Percentiles rank a stretch among this genome's conserved stretches.
Evolutionary conservation across 1,140 invertebrate species (phyloP).

Genomic region (Diabrotica virgifera): DNA sequence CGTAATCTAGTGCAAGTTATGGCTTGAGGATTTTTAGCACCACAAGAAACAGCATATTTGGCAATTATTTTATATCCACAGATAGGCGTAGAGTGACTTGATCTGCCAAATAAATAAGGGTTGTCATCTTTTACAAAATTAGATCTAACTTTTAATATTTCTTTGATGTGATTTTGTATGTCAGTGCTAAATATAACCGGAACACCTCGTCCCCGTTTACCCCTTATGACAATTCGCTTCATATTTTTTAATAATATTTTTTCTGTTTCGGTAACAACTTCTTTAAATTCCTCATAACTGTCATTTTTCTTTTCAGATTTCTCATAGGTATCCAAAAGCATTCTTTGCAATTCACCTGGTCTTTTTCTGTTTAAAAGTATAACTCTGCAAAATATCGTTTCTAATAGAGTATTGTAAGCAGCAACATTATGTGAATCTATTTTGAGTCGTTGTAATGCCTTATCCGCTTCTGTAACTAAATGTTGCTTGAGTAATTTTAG

Average conservation of each 20-base stretch:
- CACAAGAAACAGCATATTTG: conserved; percentile 18
- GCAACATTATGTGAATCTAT: conserved; percentile 16
- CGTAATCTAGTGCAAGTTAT: conserved; percentile 36
- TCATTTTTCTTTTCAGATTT: conserved; percentile 5
- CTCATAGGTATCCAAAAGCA: neutral
- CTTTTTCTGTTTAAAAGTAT: conserved; percentile 34
- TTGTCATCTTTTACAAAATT: conserved; percentile 24
- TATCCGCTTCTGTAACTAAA: conserved; percentile 25
- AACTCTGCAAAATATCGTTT: conserved; percentile 35
- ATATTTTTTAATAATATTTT: conserved; percentile 24
- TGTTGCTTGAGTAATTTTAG: conserved; percentile 43
- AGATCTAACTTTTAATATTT: conserved; percentile 16
- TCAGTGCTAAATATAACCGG: conserved; percentile 26
- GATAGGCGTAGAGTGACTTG: neutral
- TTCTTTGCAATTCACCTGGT: conserved; percentile 33
- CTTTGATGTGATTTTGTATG: conserved; percentile 17
- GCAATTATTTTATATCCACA: conserved; percentile 19
- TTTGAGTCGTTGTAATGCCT: conserved; percentile 19
- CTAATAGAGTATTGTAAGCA: conserved; percentile 32
- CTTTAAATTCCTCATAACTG: conserved; percentile 23
- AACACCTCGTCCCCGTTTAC: conserved; percentile 26
- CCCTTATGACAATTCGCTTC: conserved; percentile 28
- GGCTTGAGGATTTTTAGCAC: conserved; percentile 19
- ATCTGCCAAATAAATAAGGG: conserved; percentile 26
- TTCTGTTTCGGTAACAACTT: conserved; percentile 21